These are phyloP conservation scores for Gambelia wislizenii DNA, from an alignment of 2,797 vertebrate genomes.

Conservation along the genomic window DNA sequence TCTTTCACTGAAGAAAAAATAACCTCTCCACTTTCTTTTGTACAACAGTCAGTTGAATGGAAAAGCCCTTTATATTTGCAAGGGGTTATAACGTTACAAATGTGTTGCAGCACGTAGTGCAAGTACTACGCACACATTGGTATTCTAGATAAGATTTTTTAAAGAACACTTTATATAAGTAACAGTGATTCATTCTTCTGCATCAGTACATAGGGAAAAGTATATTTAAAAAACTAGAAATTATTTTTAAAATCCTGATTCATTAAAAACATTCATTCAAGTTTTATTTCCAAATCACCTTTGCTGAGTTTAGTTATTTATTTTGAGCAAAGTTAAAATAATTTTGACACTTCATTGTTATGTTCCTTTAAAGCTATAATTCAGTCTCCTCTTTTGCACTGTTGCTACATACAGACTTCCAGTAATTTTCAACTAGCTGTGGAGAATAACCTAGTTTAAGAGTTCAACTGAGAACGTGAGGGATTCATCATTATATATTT, in stretches of 20 bases:
- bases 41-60: not conserved
- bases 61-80: not conserved
- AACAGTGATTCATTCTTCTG: not conserved
- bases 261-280: slow-evolving; percentile 20
- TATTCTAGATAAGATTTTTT: slow-evolving; percentile 29
- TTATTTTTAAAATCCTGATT: slow-evolving; percentile 11
- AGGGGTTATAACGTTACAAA: not conserved
- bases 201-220: fast-evolving
- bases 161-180: not conserved
- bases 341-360: slow-evolving; percentile 58
- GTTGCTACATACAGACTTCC: slow-evolving; percentile 57
- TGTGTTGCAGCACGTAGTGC: not conserved
- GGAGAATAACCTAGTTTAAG: slow-evolving; percentile 85
- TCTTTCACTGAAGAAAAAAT: not conserved
- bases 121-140: slow-evolving; percentile 38
- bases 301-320: slow-evolving; percentile 31
- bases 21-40: not conserved
- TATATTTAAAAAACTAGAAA: slow-evolving; percentile 12
- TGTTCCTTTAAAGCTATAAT: slow-evolving; percentile 47
- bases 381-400: slow-evolving; percentile 39
- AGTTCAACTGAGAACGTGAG: slow-evolving; percentile 85
- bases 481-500: slow-evolving; percentile 98
- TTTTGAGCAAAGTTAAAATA: slow-evolving; percentile 47
- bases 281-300: slow-evolving; percentile 16
- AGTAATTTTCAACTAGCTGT: slow-evolving; percentile 76